Evolutionary conservation across 2,797 vertebrate genomes (phyloP).

Genomic region (Kryptolebias ocellatus): DNA sequence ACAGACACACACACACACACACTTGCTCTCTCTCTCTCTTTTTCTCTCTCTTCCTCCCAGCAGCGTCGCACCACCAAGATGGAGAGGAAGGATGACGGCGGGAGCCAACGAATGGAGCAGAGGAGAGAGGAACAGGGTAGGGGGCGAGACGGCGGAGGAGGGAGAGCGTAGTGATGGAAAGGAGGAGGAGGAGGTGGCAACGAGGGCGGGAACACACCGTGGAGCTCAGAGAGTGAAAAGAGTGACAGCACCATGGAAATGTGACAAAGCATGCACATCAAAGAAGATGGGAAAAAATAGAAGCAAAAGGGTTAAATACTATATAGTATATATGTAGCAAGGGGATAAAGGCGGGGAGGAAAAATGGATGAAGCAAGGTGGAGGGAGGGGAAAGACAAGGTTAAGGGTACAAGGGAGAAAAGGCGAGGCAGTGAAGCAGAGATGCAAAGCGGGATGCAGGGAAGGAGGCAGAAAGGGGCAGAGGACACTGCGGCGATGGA

Average conservation of each 20-base stretch:
- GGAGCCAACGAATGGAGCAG: slow-evolving; percentile 69
- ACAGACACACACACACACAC: slow-evolving; percentile 16
- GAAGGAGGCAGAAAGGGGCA: slow-evolving; percentile 51
- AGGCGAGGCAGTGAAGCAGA: slow-evolving; percentile 36
- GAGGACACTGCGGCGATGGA: slow-evolving; percentile 72
- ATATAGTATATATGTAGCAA: slow-evolving; percentile 17
- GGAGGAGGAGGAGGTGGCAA: slow-evolving; percentile 44
- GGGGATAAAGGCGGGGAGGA: slow-evolving; percentile 18
- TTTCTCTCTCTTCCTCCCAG: slow-evolving; percentile 66
- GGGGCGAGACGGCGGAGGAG: slow-evolving; percentile 55
- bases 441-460: slow-evolving; percentile 20
- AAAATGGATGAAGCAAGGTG: slow-evolving; percentile 33
- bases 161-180: slow-evolving; percentile 46
- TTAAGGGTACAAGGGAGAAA: slow-evolving; percentile 37
- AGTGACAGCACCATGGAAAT: slow-evolving; percentile 69
- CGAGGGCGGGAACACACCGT: slow-evolving; percentile 54
- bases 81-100: slow-evolving; percentile 66
- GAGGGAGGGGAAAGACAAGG: slow-evolving; percentile 30
- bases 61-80: slow-evolving; percentile 81
- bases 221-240: slow-evolving; percentile 52
- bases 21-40: slow-evolving; percentile 20
- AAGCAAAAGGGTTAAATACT: slow-evolving; percentile 34
- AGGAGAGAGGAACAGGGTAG: slow-evolving; percentile 52
- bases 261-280: slow-evolving; percentile 71
- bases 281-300: slow-evolving; percentile 38